Percentiles rank a stretch among this genome's conserved stretches.
These are phyloP conservation scores for Indicator indicator DNA, from an alignment of 2,113 vertebrate species.

Conservation along the genomic window DNA sequence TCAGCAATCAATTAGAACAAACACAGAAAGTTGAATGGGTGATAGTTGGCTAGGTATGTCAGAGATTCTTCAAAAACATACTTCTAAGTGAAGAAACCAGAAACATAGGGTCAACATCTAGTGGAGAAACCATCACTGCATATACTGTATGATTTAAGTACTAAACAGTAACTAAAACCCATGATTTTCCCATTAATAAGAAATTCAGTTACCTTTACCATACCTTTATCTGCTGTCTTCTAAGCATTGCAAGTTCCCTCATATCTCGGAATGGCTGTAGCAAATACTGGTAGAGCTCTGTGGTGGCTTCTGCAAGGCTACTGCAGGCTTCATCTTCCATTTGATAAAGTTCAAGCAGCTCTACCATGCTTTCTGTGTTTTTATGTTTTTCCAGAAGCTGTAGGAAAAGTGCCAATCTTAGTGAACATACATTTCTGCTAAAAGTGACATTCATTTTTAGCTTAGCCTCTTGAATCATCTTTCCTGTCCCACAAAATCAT, in stretches of 20 bases:
- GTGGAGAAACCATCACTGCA: neutral
- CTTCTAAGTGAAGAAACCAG: neutral
- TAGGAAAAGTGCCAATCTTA: neutral
- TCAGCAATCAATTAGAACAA: neutral
- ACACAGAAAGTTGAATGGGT: neutral
- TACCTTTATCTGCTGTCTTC: slow-evolving; percentile 98
- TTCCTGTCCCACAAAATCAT: neutral
- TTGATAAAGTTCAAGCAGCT: slow-evolving; percentile 91
- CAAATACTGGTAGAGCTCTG: slow-evolving; percentile 94
- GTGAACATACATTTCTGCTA: neutral
- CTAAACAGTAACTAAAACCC: neutral
- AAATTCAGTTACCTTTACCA: neutral
- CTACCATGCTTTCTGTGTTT: slow-evolving; percentile 93
- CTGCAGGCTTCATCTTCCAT: slow-evolving; percentile 92
- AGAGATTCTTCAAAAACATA: neutral
- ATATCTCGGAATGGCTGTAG: slow-evolving; percentile 98
- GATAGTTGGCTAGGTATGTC: neutral
- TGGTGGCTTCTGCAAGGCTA: slow-evolving; percentile 91
- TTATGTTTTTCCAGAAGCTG: slow-evolving; percentile 94
- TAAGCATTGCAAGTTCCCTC: slow-evolving; percentile 94
- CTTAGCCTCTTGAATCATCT: neutral
- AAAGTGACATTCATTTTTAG: neutral
- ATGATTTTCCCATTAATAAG: neutral
- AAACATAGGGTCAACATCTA: neutral
- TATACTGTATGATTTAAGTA: neutral